Evolutionary conservation across 1,140 invertebrate genomes (phyloP), one percentile per base, ranked within the genome.

Genomic region (Polyergus mexicanus): DNA sequence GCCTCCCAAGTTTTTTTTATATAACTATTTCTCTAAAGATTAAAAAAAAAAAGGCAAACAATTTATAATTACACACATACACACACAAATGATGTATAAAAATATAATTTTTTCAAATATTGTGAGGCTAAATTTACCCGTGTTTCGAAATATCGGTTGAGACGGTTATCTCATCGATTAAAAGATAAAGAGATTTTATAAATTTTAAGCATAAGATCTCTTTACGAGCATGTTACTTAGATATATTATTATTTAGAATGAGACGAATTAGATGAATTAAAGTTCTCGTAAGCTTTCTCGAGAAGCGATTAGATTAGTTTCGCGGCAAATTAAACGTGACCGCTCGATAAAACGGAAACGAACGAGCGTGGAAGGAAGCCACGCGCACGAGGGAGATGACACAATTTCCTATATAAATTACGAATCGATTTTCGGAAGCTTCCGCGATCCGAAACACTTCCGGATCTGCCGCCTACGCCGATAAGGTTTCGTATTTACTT

Each of bases 231-330:
- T 51, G 47, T 51, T 51, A 51, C 16, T 19, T 51, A 51, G 13
- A 19, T 32, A 32, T 32, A 32, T 51, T 51, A 16, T 51, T 51
- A 51, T 51, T 47, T 71, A 16, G 22, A 47, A 47, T 44, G 28
- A 51, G 41, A 69, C 22, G 7, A 71, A 51, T 69, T 44, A 47
- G 44, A 47, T 47, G 3, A 47, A 58, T 60, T 60, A 41, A 56
- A 81, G 77, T 71, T 11, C 66, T 38, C 35, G 32, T 19, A 22
- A 81, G 60, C 35, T 72, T n/a, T 28, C 66, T 58, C 66, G 54
- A 81, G 38, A 60, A 38, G 38, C 51, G 25, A 81, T 19, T 60
- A 66, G 78, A 81, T 81, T 72, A 72, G 32, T 81, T 81, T 60
- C 78, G 41, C 19, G 47, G 47, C 47, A 80, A 81, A 81, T 81